Evolutionary conservation across 2,888 invertebrate species (phyloP), one percentile per base, ranked within the genome.

Genomic region (Acronicta leporina): DNA sequence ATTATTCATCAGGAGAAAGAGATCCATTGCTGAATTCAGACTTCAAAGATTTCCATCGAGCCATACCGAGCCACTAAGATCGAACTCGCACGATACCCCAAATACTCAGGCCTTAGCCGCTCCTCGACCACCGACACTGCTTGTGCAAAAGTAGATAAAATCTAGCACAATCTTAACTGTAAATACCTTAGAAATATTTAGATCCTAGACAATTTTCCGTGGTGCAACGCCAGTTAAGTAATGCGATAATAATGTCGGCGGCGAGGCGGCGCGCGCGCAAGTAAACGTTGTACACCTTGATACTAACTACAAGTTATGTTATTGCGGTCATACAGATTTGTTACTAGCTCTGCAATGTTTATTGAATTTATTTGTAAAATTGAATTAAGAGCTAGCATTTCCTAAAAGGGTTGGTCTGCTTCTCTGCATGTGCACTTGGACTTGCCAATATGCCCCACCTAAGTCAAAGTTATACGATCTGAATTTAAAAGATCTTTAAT

Each of bases 231-330:
- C 63, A 71, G 74, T 76, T 77, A 77, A 75, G 80, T 84, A 86
- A 87, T 82, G 80, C 79, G 72, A 79, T 77, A 79, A 77, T 83
- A 84, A 80, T 83, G 82, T 83, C 76, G 77, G 74, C 67, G 63
- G 57, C 50, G 49, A 63, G 60, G 70, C 68, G 65, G 76, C 70
- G 70, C 76, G 71, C 75, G 70, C 75, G 69, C 72, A 73, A 77
- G 86, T 84, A 87, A 87, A 86, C 87, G 86, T 87, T 84, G 86
- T 69, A 77, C 69, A 77, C 77, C 77, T 77, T 76, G 82, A 77
- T 77, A 65, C 67, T 50, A 65, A 63, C 63, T 68, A 51, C 58
- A 40, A 69, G 63, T 75, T 65, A 58, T 72, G 64, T 74, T 74
- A 77, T 73, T 77, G 75, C 74, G 62, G 68, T 50, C 64, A 62